Base-by-base conservation (phyloP, 2,888 invertebrate genomes). In the Thera britannica region DNA sequence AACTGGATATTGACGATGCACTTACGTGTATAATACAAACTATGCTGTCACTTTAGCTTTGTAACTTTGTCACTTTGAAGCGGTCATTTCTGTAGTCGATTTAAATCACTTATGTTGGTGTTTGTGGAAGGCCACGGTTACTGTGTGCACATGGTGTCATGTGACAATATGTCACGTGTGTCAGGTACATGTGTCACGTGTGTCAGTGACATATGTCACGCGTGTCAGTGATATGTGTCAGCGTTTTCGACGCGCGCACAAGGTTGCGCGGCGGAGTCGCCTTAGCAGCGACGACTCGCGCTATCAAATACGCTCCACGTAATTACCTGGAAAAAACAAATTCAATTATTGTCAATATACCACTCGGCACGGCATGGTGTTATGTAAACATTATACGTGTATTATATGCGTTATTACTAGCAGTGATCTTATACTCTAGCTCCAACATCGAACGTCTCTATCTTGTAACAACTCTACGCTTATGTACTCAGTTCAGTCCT, bases 241-340 rank as follows among this genome's bases (percentile, higher is more conserved):
- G 75, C 79, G 83, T 70, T 72, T 77, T 49, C 83, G 81, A 49
- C 90, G 86, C 79, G 88, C 83, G 81, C 90, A 89, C 67, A 90
- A 81, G 72, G 92, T 82, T 74, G 88, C 90, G 79, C 89, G 86
- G 62, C 89, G 88, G 79, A 92, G 84, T 70, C 93, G 92, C 72
- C 92, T 90, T 85, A 91, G 81, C 82, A 91, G 86, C 86, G 90
- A 89, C 78, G 83, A 72, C 77, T 84, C 84, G 83, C 92, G 93
- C 93, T 93, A 93, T 93, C 93, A 93, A 84, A 93, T 93, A 83
- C 93, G 92, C 86, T 93, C 93, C 82, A 93, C 93, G 85, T 93
- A 93, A 92, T 99, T 99, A 78, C 99, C 99, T 76, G 98, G 0
- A 72, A 72, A 57, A 11, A 8, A 7, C 5, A 11, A 52, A 23